A percentile compares a stretch with the other conserved stretches of the same genome.
Conservation (phyloP, 2,888 invertebrate genomes). For the Limnephilus marmoratus region DNA sequence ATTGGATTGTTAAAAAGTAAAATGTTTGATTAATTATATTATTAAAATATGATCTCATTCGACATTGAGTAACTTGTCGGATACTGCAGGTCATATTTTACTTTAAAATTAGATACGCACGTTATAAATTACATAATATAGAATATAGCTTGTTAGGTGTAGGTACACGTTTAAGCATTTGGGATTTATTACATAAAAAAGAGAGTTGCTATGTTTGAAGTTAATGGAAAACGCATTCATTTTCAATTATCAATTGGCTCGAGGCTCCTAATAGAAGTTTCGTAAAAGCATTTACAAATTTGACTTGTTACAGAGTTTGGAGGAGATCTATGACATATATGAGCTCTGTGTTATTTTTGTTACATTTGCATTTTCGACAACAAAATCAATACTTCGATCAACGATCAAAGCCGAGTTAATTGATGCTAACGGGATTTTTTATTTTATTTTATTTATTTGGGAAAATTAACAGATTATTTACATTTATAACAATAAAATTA, state of each 20-base stretch:
- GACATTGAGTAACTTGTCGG: neutral
- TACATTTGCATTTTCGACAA: too few species aligned
- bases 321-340: neutral
- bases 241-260: neutral
- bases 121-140: neutral
- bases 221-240: conserved; percentile 5
- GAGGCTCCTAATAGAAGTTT: neutral
- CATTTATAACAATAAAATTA: neutral
- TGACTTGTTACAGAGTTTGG: neutral
- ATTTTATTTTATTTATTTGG: too few species aligned
- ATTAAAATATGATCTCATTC: neutral
- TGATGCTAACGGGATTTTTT: too few species aligned
- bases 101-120: neutral
- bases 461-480: too few species aligned
- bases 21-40: neutral
- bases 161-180: neutral
- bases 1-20: neutral
- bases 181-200: neutral
- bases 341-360: too few species aligned
- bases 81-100: neutral
- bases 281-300: neutral
- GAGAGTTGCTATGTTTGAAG: neutral
- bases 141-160: neutral
- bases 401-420: too few species aligned
- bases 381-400: too few species aligned